Base-by-base conservation (phyloP, 2,888 invertebrate genomes). In the Phyllotreta striolata region DNA sequence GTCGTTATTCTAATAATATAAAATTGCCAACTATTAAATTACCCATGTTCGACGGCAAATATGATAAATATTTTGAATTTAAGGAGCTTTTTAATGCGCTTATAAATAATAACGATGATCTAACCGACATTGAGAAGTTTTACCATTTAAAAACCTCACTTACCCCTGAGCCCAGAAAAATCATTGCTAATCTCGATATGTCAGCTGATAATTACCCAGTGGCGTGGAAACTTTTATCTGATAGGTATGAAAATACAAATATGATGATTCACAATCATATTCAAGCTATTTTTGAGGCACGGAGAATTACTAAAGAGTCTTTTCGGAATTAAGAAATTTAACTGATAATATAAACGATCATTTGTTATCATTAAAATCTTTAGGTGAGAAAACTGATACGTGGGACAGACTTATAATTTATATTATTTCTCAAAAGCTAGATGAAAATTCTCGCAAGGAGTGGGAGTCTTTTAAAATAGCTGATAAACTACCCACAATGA, bases 51-150 rank as follows among this genome's bases (percentile, higher is more conserved):
- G 12, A 55, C 4, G 55, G 55, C 13, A 10, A 40, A 9, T 55
- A 41, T 55, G 44, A 55, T 10, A 13, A 35, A 9, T 66, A 58
- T 64, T 38, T 64, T 13, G 66, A 66, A 37, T 66, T 64, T 52
- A 49, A 44, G 10, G 64, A 66, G 44, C 39, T 55, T 2, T 66
- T 66, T 44, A 41, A 34, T 3, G 55, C 44, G 24, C 38, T 56
- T 24, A 8, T 56, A 6, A 34, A 56, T 56, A 5, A 12, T n/a
- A 56, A 43, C 43, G 9, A 38, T 12, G 41, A 41, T 10, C 12
- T 56, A 14, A 56, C 24, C 9, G 10, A 34, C 1, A 43, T 56
- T 7, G 43, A 58, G n/a, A 57, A 55, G 37, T 63, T 40, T 63
- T 63, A 63, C 9, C 56, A 63, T 10, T 39, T 63, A 6, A 59